A percentile compares a stretch with the other conserved stretches of the same genome.
These are phyloP conservation scores for Panulirus ornatus DNA, from an alignment of 1,140 invertebrate species.

Conservation along the genomic window DNA sequence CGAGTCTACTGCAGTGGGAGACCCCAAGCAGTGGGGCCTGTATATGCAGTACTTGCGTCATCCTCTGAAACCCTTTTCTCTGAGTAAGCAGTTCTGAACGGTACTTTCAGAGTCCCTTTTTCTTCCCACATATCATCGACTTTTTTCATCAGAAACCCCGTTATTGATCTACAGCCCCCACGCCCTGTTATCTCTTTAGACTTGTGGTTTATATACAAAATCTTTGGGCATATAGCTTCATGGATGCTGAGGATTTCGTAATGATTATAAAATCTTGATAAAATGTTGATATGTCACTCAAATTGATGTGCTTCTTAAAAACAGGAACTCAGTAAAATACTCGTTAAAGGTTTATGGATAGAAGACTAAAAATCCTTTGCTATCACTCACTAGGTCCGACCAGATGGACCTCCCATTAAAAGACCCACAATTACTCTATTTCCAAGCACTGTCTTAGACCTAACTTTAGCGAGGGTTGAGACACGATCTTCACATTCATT, in stretches of 20 bases:
- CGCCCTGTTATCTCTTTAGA: too few relatives aligned
- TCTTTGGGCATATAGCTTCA: too few relatives aligned
- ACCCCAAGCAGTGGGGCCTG: not conserved
- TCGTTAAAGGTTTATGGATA: slow-evolving; percentile 4
- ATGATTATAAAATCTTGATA: not conserved
- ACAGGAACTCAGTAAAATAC: slow-evolving; percentile 18
- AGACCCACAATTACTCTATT: too few relatives aligned
- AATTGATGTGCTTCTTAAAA: not conserved
- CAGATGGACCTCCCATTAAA: not conserved
- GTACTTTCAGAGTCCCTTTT: slow-evolving; percentile 14
- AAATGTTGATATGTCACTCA: not conserved
- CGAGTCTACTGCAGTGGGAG: not conserved
- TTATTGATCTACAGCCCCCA: too few relatives aligned
- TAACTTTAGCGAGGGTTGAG: too few relatives aligned
- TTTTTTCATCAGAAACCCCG: not conserved
- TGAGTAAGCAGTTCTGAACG: slow-evolving; percentile 60
- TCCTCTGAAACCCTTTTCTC: slow-evolving; percentile 45
- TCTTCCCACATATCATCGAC: slow-evolving; percentile 32
- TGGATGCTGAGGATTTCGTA: too few relatives aligned
- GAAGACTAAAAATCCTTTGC: not conserved
- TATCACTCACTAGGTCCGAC: not conserved
- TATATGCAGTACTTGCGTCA: not conserved
- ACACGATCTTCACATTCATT: too few relatives aligned
- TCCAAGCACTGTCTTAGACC: not conserved
- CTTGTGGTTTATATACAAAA: too few relatives aligned